Evolutionary conservation across 2,113 vertebrate species (phyloP).

Genomic region (Zosterops japonicus): DNA sequence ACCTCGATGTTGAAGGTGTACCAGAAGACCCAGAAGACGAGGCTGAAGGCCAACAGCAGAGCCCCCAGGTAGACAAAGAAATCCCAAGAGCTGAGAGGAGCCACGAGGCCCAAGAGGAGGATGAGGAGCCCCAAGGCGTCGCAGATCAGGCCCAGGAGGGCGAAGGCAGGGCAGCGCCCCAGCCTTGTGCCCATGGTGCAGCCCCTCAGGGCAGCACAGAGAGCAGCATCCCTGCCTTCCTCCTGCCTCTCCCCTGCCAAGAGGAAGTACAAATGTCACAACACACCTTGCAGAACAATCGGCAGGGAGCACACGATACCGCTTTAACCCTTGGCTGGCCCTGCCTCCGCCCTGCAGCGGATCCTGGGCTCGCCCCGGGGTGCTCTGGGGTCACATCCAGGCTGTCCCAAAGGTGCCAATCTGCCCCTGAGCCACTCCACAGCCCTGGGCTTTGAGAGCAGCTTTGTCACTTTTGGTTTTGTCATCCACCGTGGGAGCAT

Average conservation of each 20-base stretch:
- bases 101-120: slow-evolving; percentile 82
- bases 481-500: no score
- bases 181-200: background rate
- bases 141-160: slow-evolving; percentile 74
- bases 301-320: slow-evolving; percentile 15
- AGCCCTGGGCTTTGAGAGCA: accelerated
- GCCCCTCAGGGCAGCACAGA: background rate
- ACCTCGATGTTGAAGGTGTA: slow-evolving; percentile 81
- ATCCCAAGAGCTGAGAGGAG: slow-evolving; percentile 81
- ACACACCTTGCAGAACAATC: slow-evolving; percentile 59
- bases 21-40: slow-evolving; percentile 88
- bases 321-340: slow-evolving; percentile 56
- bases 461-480: background rate
- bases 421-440: background rate
- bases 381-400: accelerated
- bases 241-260: slow-evolving; percentile 24
- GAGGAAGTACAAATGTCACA: slow-evolving; percentile 72
- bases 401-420: background rate
- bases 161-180: slow-evolving; percentile 46
- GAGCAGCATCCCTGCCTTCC: background rate
- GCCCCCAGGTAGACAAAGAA: slow-evolving; percentile 85
- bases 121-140: slow-evolving; percentile 77
- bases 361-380: accelerated
- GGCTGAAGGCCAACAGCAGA: slow-evolving; percentile 83
- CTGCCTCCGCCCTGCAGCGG: background rate